These are phyloP conservation scores for Xenopus borealis DNA, from an alignment of 2,113 vertebrate genomes.

Conservation along the genomic window DNA sequence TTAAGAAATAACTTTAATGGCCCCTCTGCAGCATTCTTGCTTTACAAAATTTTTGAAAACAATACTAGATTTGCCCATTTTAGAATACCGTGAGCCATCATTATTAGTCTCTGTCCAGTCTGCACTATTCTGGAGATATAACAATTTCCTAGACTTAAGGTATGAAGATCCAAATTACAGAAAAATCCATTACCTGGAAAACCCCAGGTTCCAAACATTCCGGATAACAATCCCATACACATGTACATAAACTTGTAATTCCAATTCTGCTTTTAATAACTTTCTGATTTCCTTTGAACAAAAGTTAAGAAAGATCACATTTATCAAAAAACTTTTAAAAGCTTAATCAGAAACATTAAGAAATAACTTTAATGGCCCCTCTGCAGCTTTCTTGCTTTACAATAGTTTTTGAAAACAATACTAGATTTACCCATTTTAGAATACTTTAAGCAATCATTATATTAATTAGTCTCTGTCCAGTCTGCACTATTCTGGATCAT, in stretches of 20 bases:
- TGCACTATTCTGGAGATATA: constrained; percentile 32
- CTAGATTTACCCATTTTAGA: constrained; percentile 33
- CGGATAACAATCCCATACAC: too few relatives aligned
- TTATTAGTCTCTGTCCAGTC: constrained; percentile 45
- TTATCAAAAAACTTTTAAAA: too few relatives aligned
- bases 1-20: not conserved
- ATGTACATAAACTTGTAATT: too few relatives aligned
- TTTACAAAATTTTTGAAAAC: not conserved
- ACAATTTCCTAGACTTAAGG: too few relatives aligned
- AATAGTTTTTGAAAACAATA: not conserved
- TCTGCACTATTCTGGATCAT: constrained; percentile 42
- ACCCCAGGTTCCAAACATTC: too few relatives aligned
- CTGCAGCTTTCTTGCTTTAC: not conserved
- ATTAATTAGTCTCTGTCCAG: constrained; percentile 45
- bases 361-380: not conserved
- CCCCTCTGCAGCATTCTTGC: not conserved
- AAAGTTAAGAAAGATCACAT: too few relatives aligned
- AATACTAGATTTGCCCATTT: constrained; percentile 26
- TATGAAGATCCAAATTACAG: too few relatives aligned
- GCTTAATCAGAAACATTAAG: too few relatives aligned
- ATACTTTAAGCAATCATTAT: constrained; percentile 34
- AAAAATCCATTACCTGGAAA: too few relatives aligned
- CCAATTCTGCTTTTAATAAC: too few relatives aligned
- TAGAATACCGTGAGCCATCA: constrained; percentile 29
- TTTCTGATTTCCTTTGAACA: too few relatives aligned